A percentile compares a stretch with the other conserved stretches of the same genome.
These are phyloP conservation scores for Lineus longissimus DNA, from an alignment of 1,140 invertebrate genomes.

Conservation along the genomic window DNA sequence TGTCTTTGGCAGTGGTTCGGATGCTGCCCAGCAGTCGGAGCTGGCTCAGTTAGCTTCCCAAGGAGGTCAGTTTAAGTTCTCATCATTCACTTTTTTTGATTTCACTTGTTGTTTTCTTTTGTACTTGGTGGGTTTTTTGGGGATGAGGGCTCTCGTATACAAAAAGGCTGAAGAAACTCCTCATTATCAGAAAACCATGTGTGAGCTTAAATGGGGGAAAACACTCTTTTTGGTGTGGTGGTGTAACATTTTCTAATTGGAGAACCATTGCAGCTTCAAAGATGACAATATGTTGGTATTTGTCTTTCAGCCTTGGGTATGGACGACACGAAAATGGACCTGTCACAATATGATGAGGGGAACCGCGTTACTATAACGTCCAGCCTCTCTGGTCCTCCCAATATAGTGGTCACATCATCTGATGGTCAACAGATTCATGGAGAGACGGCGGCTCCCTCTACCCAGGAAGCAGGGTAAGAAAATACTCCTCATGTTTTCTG, in stretches of 20 bases:
- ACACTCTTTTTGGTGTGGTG: too few relatives aligned
- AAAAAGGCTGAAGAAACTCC: too few relatives aligned
- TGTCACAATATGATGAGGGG: slow-evolving; percentile 65
- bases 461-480: background rate
- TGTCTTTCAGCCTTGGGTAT: slow-evolving; percentile 57
- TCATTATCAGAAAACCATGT: too few relatives aligned
- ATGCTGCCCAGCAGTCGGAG: slow-evolving; percentile 35
- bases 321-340: slow-evolving; percentile 74
- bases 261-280: too few relatives aligned
- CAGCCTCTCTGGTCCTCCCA: background rate
- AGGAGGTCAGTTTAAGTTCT: slow-evolving; percentile 42
- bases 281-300: too few relatives aligned
- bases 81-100: background rate
- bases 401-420: background rate
- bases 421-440: background rate
- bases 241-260: too few relatives aligned
- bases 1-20: slow-evolving; percentile 60
- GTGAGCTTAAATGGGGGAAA: too few relatives aligned
- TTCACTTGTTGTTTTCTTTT: slow-evolving; percentile 8
- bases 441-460: background rate
- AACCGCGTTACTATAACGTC: slow-evolving; percentile 7
- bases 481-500: background rate
- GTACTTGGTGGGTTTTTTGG: too few relatives aligned
- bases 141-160: too few relatives aligned
- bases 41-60: slow-evolving; percentile 58